Conservation (phyloP, 92 coral and sea anemone species). For the Pocillopora meandrina region DNA sequence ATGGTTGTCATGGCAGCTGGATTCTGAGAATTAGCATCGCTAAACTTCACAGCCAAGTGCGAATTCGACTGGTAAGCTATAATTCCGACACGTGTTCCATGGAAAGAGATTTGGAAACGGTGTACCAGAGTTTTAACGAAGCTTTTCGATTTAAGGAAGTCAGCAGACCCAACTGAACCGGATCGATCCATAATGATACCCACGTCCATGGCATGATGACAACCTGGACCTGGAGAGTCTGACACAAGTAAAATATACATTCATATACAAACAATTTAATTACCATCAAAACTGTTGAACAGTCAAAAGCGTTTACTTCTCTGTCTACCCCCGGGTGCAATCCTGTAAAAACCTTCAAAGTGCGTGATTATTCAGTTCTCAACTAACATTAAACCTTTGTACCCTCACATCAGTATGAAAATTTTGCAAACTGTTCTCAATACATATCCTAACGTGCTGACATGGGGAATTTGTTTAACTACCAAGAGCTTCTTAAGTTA, state of each 20-base stretch:
- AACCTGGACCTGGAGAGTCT: constrained; percentile 46
- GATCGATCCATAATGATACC: constrained; percentile 88
- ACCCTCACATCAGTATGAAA: too few species aligned
- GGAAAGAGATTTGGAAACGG: constrained; percentile 66
- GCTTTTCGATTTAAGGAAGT: constrained; percentile 63
- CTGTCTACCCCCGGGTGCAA: too few species aligned
- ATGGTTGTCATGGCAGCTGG: constrained; percentile 28
- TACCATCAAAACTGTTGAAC: too few species aligned
- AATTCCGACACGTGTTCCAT: constrained; percentile 64
- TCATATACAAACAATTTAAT: not conserved
- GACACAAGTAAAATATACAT: not conserved
- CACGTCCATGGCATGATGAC: constrained; percentile 76
- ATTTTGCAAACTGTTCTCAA: too few species aligned
- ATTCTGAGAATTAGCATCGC: constrained; percentile 20
- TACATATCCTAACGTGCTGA: too few species aligned
- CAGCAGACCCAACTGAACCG: constrained; percentile 54
- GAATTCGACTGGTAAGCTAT: constrained; percentile 55
- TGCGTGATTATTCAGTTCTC: too few species aligned
- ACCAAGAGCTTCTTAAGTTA: too few species aligned
- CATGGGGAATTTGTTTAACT: too few species aligned
- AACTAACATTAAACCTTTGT: too few species aligned
- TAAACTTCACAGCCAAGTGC: constrained; percentile 31
- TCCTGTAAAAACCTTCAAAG: too few species aligned
- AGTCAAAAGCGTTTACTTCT: too few species aligned
- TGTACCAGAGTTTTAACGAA: constrained; percentile 68